Base-by-base conservation (phyloP, 2,797 vertebrate species). In the Poeciliopsis infans region DNA sequence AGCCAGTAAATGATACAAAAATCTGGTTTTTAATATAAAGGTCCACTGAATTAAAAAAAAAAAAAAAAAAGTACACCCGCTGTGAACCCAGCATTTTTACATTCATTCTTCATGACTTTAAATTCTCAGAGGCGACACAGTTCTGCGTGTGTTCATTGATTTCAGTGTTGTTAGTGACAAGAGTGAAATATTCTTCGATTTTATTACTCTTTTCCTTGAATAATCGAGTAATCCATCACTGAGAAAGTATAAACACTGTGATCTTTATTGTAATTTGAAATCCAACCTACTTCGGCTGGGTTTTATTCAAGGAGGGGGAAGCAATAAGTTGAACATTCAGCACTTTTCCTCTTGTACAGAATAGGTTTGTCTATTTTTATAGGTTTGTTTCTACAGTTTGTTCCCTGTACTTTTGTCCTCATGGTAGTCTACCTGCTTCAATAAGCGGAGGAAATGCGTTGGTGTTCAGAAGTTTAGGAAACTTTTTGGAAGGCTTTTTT, bases 291-390 rank as follows among this genome's bases (percentile, higher is more conserved):
- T 89, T 80, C 84, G 10, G 39, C 76, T 84, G 45, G 36, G 33
- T 75, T 79, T 77, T 64, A 45, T 59, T 69, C 25, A 66, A 55
- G 74, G 79, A 46, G 45, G 75, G n/a, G 75, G 31, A 85, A 84
- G 82, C 77, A 77, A 78, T 74, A 51, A 79, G 36, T 46, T 85
- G 70, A 90, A 86, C 72, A 87, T 86, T 87, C 90, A 89, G 88
- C 91, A 90, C 76, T 85, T 88, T 84, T 72, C 33, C 20, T 20
- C 1, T 70, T 82, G 31, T 51, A 75, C 75, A 70, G 15, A 76
- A 86, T 86, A 73, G 51, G 59, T 83, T 86, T 76, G 72, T 85
- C 73, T 89, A 92, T 93, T 92, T 87, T 92, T 87, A 92, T 90
- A 93, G 81, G 83, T 86, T 85, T 85, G 41, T 55, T 69, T 85